Evolutionary conservation across 2,888 invertebrate genomes (phyloP), one percentile per base, ranked within the genome.

Genomic region (Drosophila greeni): DNA sequence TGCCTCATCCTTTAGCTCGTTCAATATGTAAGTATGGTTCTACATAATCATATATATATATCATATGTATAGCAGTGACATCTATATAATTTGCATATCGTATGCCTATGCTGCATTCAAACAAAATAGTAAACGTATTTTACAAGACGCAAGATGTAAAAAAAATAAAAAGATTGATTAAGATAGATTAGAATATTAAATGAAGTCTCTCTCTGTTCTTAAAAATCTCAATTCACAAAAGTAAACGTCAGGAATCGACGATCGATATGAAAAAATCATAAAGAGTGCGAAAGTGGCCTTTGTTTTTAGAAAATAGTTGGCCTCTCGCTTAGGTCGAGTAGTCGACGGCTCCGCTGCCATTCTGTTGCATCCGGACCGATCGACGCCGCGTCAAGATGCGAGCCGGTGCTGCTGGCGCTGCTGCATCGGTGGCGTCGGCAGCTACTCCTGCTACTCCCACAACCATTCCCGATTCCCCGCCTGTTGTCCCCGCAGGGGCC

Each of bases 321-420:
- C 43, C 37, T 18, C 26, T n/a, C 49, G 42, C 26, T 51, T 55
- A 71, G 42, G 34, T 56, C 68, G 64, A 84, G 53, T 84, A 82
- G 24, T 84, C 84, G 29, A 73, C 66, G 33, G 60, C 60, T 14
- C 70, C 67, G 45, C 64, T 53, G 14, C 86, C 86, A 59, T 87
- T 86, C 55, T 84, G 78, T 36, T 86, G 86, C 74, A 75, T 77
- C 24, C 86, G 86, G 14, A 86, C 76, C 2, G 86, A 86, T 7
- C 85, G 81, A 52, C 87, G 82, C 62, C 86, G 76, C 31, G 86
- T 86, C 57, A 86, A 72, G 49, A 86, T 86, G 20, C 86, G 86
- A 0, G 68, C 73, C 9, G 72, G 57, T 53, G 66, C 23, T 16
- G 34, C 18, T 31, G 36, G 33, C n/a, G 56, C 43, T 45, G 72